These are phyloP conservation scores for Drosophila affinis DNA, from an alignment of 2,888 invertebrate species.

Conservation along the genomic window DNA sequence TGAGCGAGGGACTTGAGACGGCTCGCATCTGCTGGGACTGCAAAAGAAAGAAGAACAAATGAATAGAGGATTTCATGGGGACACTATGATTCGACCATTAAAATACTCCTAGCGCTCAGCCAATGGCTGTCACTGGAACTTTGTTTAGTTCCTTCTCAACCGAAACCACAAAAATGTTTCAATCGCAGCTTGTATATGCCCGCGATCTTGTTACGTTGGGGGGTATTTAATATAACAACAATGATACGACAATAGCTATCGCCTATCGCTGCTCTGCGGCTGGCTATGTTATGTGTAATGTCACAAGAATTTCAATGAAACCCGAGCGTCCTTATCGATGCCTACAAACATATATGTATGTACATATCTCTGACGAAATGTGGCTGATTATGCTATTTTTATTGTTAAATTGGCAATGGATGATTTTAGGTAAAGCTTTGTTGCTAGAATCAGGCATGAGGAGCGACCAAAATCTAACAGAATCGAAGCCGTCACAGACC, in stretches of 20 bases:
- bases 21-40: slow-evolving; percentile 83
- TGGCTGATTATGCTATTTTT: background rate
- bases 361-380: slow-evolving; percentile 5
- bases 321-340: background rate
- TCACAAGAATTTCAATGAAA: slow-evolving; percentile 31
- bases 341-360: no score
- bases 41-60: slow-evolving; percentile 29
- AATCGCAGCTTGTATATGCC: slow-evolving; percentile 14
- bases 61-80: no score
- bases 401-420: background rate
- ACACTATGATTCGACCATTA: background rate
- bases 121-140: background rate
- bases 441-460: background rate
- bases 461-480: background rate
- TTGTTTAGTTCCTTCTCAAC: slow-evolving; percentile 30
- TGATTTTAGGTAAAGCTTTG: background rate
- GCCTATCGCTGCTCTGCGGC: slow-evolving; percentile 19
- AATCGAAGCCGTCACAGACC: background rate
- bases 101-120: background rate
- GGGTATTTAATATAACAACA: slow-evolving; percentile 30
- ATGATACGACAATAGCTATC: slow-evolving; percentile 12
- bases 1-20: slow-evolving; percentile 83
- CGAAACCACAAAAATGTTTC: slow-evolving; percentile 55
- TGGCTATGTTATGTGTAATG: slow-evolving; percentile 1
- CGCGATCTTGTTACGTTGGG: slow-evolving; percentile 3